Evolutionary conservation across 2,113 vertebrate species (phyloP).

Genomic region (Dicerorhinus sumatrensis): DNA sequence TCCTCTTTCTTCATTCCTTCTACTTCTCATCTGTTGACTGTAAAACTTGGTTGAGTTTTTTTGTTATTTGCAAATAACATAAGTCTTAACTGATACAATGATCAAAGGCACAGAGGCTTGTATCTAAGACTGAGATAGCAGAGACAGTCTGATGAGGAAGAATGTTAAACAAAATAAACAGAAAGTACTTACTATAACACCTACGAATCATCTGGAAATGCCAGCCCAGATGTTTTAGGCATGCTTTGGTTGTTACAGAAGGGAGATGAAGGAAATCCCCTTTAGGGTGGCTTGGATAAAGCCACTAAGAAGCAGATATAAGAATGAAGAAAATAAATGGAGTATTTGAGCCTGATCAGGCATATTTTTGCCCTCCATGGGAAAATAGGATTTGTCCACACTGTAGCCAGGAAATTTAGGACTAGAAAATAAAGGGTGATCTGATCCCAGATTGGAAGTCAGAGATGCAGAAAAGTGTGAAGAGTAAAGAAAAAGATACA

Average conservation of each 20-base stretch:
- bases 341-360: neutral
- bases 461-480: neutral
- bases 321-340: neutral
- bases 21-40: neutral
- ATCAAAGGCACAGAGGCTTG: neutral
- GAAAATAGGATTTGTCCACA: neutral
- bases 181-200: neutral
- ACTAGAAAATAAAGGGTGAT: neutral
- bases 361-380: neutral
- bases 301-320: neutral
- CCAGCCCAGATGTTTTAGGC: neutral
- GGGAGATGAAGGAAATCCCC: neutral
- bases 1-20: neutral
- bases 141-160: neutral
- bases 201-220: neutral
- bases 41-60: neutral
- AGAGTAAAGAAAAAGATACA: neutral
- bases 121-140: neutral
- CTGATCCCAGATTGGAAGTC: neutral
- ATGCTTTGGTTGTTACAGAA: neutral
- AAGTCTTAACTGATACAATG: neutral
- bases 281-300: neutral
- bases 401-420: neutral
- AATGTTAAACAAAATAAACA: neutral
- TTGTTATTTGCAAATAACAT: neutral